Evolutionary conservation across 2,113 vertebrate genomes (phyloP), one percentile per base, ranked within the genome.

Genomic region (Grantiella picta): DNA sequence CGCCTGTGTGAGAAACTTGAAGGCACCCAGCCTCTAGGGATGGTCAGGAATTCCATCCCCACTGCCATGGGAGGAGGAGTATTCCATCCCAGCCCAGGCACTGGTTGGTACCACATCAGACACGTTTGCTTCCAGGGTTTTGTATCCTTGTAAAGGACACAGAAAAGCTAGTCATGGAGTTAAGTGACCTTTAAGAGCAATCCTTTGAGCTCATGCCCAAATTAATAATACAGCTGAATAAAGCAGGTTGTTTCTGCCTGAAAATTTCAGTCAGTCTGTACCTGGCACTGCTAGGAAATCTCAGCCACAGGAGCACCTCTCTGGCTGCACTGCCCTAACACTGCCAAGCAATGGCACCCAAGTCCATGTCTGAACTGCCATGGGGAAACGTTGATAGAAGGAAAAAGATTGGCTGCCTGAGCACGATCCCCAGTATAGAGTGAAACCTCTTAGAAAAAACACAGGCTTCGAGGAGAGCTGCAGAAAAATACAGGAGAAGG

Each of bases 1-100:
- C 31, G 50, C 10, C 33, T 10, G 3, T 4, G 31, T 2, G 44
- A 38, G 49, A 38, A 16, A 19, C 10, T 22, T 35, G 31, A 31
- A 9, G 5, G 22, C 4, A 33, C 12, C n/a, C 29, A 7, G 4
- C 7, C 33, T 10, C 25, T 5, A 23, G 45, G 5, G 17, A 16
- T 1, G 15, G 21, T 3, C 57, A 33, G 52, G 24, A 40, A 20
- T 9, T 36, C 3, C 33, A 8, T 3, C 49, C 38, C 35, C 38
- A 16, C 12, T 15, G 47, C 42, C 27, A 15, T 0, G 7, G 19
- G 36, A 40, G 21, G 17, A 17, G 1, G 0, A n/a, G 20, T 2
- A 33, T 29, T 21, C 27, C 24, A 23, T 15, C 5, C 8, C 42
- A 18, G 52, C 12, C 40, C 53, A 53, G 6, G 0, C 2, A 1